Base-by-base conservation (phyloP, 2,888 invertebrate genomes). In the Drosophila demipolita region DNA sequence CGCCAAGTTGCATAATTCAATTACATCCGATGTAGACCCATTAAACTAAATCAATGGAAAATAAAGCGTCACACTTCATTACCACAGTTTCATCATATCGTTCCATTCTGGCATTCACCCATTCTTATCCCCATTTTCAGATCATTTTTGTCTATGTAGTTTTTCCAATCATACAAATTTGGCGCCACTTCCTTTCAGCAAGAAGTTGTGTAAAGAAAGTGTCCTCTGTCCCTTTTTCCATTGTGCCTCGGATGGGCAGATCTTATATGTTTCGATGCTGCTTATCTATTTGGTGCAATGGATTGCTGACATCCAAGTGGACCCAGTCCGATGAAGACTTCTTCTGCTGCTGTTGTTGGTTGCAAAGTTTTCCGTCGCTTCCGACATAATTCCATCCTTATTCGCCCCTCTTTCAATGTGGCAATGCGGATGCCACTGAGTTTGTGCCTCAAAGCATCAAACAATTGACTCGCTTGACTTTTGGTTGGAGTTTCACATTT, bases 41-140 rank as follows among this genome's bases (percentile, higher is more conserved):
- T 91, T 91, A 91, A 91, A 91, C 90, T 91, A 91, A 91, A 91
- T 91, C 91, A 91, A 91, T 91, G 90, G 87, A 91, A 91, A 90
- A 91, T 90, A 91, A 91, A 91, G 90, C 90, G 90, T 89, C 87
- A 91, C 87, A 88, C 91, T 91, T 91, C 91, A 91, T 91, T 91
- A 62, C 62, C 61, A 55, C 38, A 58, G 36, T 54, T 53, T 48
- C 50, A 50, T 40, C 7, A 1, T 8, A 45, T 38, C 65, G 35
- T 35, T 65, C 11, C 15, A 50, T 49, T 49, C 15, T 15, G 9
- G 23, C 23, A 17, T n/a, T n/a, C 36, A 12, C 26, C 9, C 36
- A 38, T 33, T 36, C 73, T 40, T 59, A 15, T n/a, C 77, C 75
- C 69, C 75, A 66, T 69, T 53, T 65, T 62, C 20, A 42, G 32